Conservation (phyloP, 2,888 invertebrate genomes). For the Ametastegia equiseti region DNA sequence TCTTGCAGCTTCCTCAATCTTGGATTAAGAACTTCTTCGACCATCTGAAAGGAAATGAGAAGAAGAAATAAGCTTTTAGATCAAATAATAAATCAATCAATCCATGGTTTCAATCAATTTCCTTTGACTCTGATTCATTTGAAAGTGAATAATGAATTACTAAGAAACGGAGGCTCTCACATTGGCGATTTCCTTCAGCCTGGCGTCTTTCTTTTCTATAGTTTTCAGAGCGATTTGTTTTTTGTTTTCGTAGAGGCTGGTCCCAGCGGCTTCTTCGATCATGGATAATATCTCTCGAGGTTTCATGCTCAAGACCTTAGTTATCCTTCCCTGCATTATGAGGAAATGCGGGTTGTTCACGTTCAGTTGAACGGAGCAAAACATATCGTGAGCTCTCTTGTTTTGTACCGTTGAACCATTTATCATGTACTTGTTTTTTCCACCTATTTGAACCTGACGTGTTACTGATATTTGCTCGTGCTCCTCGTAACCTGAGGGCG, state of each 20-base stretch:
- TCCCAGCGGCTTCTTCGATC: slow-evolving; percentile 99
- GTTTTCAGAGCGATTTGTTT: slow-evolving; percentile 90
- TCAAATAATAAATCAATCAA: not conserved
- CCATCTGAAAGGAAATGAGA: slow-evolving; percentile 76
- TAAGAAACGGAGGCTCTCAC: too few relatives aligned
- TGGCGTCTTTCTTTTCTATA: slow-evolving; percentile 95
- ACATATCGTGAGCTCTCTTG: slow-evolving; percentile 94
- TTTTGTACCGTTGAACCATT: slow-evolving; percentile 95
- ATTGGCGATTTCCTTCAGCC: slow-evolving; percentile 86
- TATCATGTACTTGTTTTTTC: slow-evolving; percentile 94
- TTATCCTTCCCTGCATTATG: slow-evolving; percentile 99
- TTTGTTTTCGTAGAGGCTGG: slow-evolving; percentile 97
- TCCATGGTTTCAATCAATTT: too few relatives aligned
- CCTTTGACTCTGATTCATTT: too few relatives aligned
- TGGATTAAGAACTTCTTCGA: slow-evolving; percentile 93
- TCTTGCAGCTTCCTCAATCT: slow-evolving; percentile 90
- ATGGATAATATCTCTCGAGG: slow-evolving; percentile 97
- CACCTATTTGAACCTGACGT: slow-evolving; percentile 92
- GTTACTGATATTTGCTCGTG: slow-evolving; percentile 95
- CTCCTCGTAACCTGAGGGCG: slow-evolving; percentile 94
- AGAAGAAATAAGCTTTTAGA: not conserved
- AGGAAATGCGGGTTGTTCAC: slow-evolving; percentile 99
- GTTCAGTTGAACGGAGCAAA: slow-evolving; percentile 97
- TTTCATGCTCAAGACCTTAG: slow-evolving; percentile 99
- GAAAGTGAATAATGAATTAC: too few relatives aligned